phyloP scores from a whole-genome alignment of 2,113 vertebrate species.

The Cranoglanis bouderius region DNA sequence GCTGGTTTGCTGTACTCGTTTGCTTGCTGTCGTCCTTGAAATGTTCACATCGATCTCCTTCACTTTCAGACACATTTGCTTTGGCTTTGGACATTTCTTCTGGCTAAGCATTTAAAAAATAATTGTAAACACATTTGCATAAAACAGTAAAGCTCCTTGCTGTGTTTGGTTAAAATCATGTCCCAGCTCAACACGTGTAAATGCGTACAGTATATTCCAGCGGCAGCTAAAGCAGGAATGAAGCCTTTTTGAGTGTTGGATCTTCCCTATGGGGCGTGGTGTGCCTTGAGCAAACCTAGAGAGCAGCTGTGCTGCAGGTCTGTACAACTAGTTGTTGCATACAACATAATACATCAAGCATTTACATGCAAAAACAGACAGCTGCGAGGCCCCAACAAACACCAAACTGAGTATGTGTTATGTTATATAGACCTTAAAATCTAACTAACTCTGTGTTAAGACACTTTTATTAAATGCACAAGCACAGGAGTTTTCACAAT shows the following conservation, averaged over 20 bases:
- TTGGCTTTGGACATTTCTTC: conserved; percentile 22
- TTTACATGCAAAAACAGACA: not conserved
- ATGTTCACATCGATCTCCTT: not conserved
- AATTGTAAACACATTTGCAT: not conserved
- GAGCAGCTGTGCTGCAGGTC: conserved; percentile 20
- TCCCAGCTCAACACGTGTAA: not conserved
- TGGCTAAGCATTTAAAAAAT: conserved; percentile 20
- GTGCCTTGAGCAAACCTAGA: conserved; percentile 19
- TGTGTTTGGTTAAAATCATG: not conserved
- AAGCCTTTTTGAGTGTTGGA: conserved; percentile 44
- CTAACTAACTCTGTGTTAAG: not conserved
- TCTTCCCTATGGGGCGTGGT: conserved; percentile 53
- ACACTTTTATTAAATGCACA: not conserved
- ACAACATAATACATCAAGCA: not conserved
- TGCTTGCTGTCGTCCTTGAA: conserved; percentile 20
- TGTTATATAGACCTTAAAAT: not conserved
- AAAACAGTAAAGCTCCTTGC: not conserved
- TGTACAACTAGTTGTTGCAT: conserved; percentile 11
- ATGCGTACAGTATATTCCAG: not conserved
- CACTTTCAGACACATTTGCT: not conserved
- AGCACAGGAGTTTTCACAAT: not conserved
- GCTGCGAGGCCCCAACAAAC: not conserved
- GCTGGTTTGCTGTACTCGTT: conserved; percentile 11
- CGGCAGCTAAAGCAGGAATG: conserved; percentile 63
- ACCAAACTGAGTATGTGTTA: not conserved